Conservation (phyloP, 1,140 invertebrate species). For the Sycophaga agraensis region DNA sequence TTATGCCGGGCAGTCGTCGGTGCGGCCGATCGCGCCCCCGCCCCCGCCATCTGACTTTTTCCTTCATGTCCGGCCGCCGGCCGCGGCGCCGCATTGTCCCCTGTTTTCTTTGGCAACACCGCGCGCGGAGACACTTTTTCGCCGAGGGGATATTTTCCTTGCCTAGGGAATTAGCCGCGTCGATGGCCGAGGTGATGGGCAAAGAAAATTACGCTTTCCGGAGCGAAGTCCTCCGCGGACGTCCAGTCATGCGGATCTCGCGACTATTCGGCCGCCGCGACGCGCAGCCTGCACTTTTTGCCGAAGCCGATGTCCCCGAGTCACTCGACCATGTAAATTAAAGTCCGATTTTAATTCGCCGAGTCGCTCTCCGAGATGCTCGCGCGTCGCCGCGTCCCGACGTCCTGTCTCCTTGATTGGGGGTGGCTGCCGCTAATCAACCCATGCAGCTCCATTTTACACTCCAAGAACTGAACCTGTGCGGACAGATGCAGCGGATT, state of each 20-base stretch:
- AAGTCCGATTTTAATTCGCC: no score
- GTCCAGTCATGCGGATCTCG: conserved; percentile 9
- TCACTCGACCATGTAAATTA: background rate
- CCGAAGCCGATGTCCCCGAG: background rate
- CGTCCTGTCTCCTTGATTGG: no score
- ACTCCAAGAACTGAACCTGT: no score
- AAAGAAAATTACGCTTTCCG: conserved; percentile 22
- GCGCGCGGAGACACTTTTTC: no score
- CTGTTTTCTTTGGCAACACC: no score
- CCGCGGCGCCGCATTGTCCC: background rate
- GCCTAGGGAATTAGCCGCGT: conserved; percentile 15
- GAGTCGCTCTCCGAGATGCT: background rate
- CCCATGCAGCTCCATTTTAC: no score
- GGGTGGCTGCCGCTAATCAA: no score
- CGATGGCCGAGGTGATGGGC: background rate
- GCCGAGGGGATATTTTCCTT: background rate
- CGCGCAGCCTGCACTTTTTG: background rate
- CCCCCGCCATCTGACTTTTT: background rate
- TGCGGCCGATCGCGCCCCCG: background rate
- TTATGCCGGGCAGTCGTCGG: no score
- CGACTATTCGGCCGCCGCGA: background rate
- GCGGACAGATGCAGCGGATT: no score
- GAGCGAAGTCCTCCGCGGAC: background rate
- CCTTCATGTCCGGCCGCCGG: background rate
- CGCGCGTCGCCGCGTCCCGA: no score